Conservation (phyloP, 2,888 invertebrate species). For the Teleiodes luculella region DNA sequence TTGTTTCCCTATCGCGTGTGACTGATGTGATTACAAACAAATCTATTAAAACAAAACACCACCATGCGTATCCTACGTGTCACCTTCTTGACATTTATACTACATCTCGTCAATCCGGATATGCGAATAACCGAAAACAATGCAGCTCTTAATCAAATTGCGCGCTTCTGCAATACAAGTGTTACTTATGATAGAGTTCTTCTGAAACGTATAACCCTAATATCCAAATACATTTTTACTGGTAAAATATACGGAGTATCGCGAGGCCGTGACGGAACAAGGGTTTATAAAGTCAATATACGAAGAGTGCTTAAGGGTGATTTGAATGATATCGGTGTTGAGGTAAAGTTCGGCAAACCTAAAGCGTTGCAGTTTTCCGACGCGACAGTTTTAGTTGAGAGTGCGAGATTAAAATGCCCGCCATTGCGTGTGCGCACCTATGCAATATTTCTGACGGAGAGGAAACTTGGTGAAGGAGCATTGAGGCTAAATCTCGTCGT, state of each 20-base stretch:
- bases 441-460: slow-evolving; percentile 62
- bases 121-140: slow-evolving; percentile 27
- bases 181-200: slow-evolving; percentile 48
- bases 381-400: slow-evolving; percentile 56
- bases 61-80: slow-evolving; percentile 42
- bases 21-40: slow-evolving; percentile 26
- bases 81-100: slow-evolving; percentile 39
- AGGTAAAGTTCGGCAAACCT: slow-evolving; percentile 48
- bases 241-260: slow-evolving; percentile 59
- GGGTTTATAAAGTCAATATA: slow-evolving; percentile 62
- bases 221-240: slow-evolving; percentile 64
- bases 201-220: slow-evolving; percentile 53
- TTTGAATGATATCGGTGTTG: slow-evolving; percentile 56
- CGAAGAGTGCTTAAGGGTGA: slow-evolving; percentile 65
- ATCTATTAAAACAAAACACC: slow-evolving; percentile 21
- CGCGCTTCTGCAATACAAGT: slow-evolving; percentile 39
- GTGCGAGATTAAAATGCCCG: slow-evolving; percentile 43
- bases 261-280: slow-evolving; percentile 38
- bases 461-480: slow-evolving; percentile 29
- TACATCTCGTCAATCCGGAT: slow-evolving; percentile 35
- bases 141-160: slow-evolving; percentile 21
- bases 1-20: slow-evolving; percentile 11
- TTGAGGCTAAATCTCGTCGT: slow-evolving; percentile 49
- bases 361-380: slow-evolving; percentile 56
- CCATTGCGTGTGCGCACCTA: slow-evolving; percentile 54